These are phyloP conservation scores for Hemiprocne comata DNA, from an alignment of 2,113 vertebrate genomes.

Conservation along the genomic window DNA sequence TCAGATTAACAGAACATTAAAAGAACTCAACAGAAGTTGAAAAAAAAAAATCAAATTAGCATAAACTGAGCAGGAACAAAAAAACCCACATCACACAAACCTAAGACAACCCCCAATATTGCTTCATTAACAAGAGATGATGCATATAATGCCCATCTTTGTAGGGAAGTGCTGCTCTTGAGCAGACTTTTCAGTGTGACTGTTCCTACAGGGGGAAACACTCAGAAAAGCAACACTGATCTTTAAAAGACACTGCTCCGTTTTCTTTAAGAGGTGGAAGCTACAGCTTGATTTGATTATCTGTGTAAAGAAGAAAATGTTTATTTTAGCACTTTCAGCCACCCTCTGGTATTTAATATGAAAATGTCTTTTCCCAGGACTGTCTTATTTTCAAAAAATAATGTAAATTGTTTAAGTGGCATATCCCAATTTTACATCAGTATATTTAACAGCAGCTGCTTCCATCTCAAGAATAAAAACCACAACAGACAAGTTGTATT, in stretches of 20 bases:
- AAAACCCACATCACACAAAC: background rate
- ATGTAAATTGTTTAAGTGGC: too few species aligned
- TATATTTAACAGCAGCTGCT: background rate
- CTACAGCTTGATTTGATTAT: background rate
- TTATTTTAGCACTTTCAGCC: background rate
- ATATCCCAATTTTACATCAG: fast-evolving
- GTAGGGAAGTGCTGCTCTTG: background rate
- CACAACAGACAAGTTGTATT: background rate
- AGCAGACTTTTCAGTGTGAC: background rate
- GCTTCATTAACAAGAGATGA: background rate
- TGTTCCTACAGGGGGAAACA: background rate
- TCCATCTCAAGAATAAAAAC: background rate
- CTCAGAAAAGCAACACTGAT: background rate
- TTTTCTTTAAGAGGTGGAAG: background rate
- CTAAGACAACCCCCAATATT: fast-evolving
- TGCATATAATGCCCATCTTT: background rate
- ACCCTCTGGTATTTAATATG: background rate
- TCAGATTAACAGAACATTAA: background rate
- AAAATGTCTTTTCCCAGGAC: background rate
- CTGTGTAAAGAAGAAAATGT: background rate
- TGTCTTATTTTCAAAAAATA: fast-evolving
- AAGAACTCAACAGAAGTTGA: background rate
- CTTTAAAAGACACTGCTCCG: background rate
- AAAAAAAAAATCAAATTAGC: background rate
- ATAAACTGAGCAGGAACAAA: background rate